Evolutionary conservation across 2,888 invertebrate genomes (phyloP).

Genomic region (Hybos culiciformis): DNA sequence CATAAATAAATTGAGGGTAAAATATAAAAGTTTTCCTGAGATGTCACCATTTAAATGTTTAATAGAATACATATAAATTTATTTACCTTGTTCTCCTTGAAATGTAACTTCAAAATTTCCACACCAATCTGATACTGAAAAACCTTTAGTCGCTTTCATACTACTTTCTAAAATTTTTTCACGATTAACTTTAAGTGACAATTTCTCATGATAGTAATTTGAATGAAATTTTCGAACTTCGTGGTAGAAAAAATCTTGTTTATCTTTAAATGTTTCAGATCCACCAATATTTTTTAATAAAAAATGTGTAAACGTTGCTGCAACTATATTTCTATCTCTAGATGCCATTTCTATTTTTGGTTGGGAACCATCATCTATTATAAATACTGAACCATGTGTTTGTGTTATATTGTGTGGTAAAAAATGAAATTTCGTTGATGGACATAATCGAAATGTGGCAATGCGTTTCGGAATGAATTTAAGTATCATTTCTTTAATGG

Average conservation of each 20-base stretch:
- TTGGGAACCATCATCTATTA: conserved; percentile 84
- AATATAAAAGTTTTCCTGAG: too few species aligned
- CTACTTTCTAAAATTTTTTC: conserved; percentile 68
- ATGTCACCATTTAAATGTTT: too few species aligned
- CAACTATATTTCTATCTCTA: conserved; percentile 77
- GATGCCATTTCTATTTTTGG: conserved; percentile 71
- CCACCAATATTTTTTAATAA: conserved; percentile 88
- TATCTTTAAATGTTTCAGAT: conserved; percentile 83
- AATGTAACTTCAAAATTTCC: conserved; percentile 86
- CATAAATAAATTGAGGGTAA: too few species aligned
- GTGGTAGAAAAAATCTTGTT: conserved; percentile 66
- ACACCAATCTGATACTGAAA: conserved; percentile 84
- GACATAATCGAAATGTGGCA: conserved; percentile 82
- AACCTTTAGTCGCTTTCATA: conserved; percentile 74
- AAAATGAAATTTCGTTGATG: conserved; percentile 80
- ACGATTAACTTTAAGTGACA: conserved; percentile 66
- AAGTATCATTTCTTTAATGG: conserved; percentile 82
- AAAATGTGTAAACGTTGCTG: conserved; percentile 84
- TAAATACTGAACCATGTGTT: conserved; percentile 49
- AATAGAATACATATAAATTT: neutral
- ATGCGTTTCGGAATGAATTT: conserved; percentile 87
- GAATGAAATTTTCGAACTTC: conserved; percentile 74
- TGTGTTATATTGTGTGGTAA: conserved; percentile 33
- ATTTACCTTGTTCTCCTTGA: conserved; percentile 78
- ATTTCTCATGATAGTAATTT: conserved; percentile 75